Evolutionary conservation across 2,113 vertebrate species (phyloP), one percentile per base, ranked within the genome.

Genomic region (Chaetodon auriga): DNA sequence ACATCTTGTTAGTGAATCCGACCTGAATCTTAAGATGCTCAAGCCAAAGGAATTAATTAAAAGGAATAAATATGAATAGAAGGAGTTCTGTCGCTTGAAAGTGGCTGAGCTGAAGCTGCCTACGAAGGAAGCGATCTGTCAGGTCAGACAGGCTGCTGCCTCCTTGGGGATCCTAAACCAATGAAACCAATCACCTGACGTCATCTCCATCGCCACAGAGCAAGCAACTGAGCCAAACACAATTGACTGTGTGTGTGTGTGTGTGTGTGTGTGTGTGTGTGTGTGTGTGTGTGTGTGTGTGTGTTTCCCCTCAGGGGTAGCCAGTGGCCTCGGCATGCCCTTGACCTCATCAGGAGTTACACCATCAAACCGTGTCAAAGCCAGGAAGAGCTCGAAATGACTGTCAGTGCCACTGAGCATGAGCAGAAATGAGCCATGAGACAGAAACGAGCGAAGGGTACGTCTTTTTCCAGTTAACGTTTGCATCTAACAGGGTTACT

Each of bases 341-440:
- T 76, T 78, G 68, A 88, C 66, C 63, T 87, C 74, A 87, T 76
- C 68, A 15, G 71, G 2, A 62, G 61, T 16, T 43, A 4, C 45
- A 65, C 60, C n/a, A 70, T 81, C 62, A 49, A 55, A 79, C 81
- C 1, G 45, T 63, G 68, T 68, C 55, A 70, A 35, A 53, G 58
- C 62, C 16, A 46, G 25, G 49, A 57, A 62, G 30, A 45, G 58
- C 69, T 60, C 1, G 0, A 61, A 80, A 71, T 51, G 75, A 25
- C 41, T 68, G 58, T 58, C 10, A 82, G 46, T 30, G 48, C 84
- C 72, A 84, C 16, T 46, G 23, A 84, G 78, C 85, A n/a, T 81
- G 84, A 87, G n/a, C 55, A 74, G 75, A 82, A 85, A 88, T 72
- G 83, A 89, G 68, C 46, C 45, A 30, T 65, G 61, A 83, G 71